Evolutionary conservation across 2,797 vertebrate species (phyloP).

Genomic region (Sebastes baramenuke): DNA sequence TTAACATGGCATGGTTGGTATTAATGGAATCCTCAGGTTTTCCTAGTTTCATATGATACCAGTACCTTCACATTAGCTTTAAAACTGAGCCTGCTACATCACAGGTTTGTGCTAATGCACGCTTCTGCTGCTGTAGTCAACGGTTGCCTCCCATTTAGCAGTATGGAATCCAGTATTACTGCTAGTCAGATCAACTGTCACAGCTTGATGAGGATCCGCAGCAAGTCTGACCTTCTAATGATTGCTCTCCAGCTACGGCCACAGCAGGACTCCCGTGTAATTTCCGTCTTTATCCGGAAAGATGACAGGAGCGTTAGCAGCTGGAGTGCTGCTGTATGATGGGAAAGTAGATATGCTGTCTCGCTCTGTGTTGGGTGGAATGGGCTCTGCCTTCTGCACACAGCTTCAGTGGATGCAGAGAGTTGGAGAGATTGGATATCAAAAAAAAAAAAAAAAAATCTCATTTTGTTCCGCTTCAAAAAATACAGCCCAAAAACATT

Average conservation of each 20-base stretch:
- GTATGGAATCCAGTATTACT: constrained; percentile 13
- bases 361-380: constrained; percentile 25
- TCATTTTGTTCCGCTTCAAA: constrained; percentile 3
- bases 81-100: not conserved
- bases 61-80: not conserved
- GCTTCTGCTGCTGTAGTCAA: constrained; percentile 17
- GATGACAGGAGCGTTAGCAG: constrained; percentile 56
- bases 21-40: not conserved
- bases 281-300: constrained; percentile 55
- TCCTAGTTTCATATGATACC: no score
- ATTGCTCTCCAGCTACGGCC: constrained; percentile 56
- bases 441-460: constrained; percentile 3
- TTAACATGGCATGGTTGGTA: not conserved
- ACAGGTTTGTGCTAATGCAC: constrained; percentile 35
- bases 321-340: constrained; percentile 46
- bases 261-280: constrained; percentile 60
- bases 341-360: constrained; percentile 41
- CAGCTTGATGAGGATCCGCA: constrained; percentile 61
- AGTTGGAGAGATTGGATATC: constrained; percentile 10
- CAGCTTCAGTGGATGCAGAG: constrained; percentile 6
- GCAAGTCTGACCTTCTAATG: constrained; percentile 69
- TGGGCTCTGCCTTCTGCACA: constrained; percentile 1
- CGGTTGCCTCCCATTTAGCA: constrained; percentile 18
- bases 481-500: constrained; percentile 17
- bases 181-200: constrained; percentile 47